Base-by-base conservation (phyloP, 2,797 vertebrate genomes). In the Sebastes iracundus region DNA sequence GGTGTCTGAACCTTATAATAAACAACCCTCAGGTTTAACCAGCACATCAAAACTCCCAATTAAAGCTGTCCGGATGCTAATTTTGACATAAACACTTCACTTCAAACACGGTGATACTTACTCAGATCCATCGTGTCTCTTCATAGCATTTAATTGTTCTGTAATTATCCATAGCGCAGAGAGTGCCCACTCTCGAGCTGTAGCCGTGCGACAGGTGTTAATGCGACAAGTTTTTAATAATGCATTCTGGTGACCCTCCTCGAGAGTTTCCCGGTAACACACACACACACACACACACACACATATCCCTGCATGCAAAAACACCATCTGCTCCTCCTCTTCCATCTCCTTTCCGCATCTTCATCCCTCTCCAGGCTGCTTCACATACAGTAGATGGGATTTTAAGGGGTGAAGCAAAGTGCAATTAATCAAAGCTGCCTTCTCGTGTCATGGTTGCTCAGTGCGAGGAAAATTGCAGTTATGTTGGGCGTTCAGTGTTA, bases 241-340 rank as follows among this genome's bases (percentile, higher is more conserved):
- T 89, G 86, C 72, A 93, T 89, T 81, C 79, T 33, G 75, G 56
- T 86, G 85, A 90, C 84, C 78, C 77, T 82, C 46, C 72, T 83
- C n/a, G 12, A 70, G 38, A 89, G 84, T 80, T 46, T 72, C 77
- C 83, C 23, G 4, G 16, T 46, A 53, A 6, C 64, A 72, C 64
- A 60, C 60, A 62, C 53, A 30, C 76, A 22, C 32, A 35, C 77
- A 3, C 18, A 20, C n/a, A 20, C 66, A 7, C 65, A 76, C 63
- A 3, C 60, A 75, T 11, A 64, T 20, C 73, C 42, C 75, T 64
- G 46, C 75, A 67, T 80, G 79, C 75, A 66, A 85, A 83, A 91
- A 90, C 85, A 90, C 90, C 91, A 93, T 91, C 91, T 93, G 92
- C 85, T 90, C 74, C 76, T 74, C 69, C 72, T 70, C 79, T 56